These are phyloP conservation scores for Trachelus tabidus DNA, from an alignment of 2,888 invertebrate genomes.

Conservation along the genomic window DNA sequence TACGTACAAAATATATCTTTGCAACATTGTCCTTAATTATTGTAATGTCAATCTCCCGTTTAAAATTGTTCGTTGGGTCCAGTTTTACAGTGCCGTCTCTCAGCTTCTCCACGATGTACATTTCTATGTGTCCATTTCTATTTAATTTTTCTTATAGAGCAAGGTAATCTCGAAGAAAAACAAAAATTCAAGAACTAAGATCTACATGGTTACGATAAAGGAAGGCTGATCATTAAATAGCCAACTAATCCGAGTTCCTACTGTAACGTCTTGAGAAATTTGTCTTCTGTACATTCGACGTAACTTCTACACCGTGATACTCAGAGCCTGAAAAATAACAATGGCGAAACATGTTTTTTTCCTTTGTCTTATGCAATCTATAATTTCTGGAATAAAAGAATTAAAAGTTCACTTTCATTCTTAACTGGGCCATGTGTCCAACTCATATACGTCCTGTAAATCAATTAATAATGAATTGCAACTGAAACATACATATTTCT, in stretches of 20 bases:
- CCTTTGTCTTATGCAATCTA: neutral
- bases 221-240: neutral
- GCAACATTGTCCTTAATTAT: neutral
- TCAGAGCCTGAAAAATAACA: conserved; percentile 43
- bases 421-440: neutral
- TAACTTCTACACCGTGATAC: conserved; percentile 36
- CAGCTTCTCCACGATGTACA: neutral
- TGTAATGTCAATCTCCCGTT: neutral
- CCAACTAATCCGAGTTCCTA: neutral
- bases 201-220: neutral
- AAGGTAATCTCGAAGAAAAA: neutral
- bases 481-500: neutral
- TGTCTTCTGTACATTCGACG: conserved; percentile 36
- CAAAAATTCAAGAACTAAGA: neutral
- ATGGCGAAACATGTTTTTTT: conserved; percentile 42
- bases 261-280: conserved; percentile 31
- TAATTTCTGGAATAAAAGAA: neutral
- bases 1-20: neutral
- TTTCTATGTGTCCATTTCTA: neutral
- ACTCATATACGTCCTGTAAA: neutral
- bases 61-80: neutral
- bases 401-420: neutral
- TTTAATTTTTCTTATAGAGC: neutral
- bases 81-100: neutral
- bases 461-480: neutral